A percentile compares a stretch with the other conserved stretches of the same genome.
Evolutionary conservation across 1,140 invertebrate genomes (phyloP).

Genomic region (Camponotus floridanus): DNA sequence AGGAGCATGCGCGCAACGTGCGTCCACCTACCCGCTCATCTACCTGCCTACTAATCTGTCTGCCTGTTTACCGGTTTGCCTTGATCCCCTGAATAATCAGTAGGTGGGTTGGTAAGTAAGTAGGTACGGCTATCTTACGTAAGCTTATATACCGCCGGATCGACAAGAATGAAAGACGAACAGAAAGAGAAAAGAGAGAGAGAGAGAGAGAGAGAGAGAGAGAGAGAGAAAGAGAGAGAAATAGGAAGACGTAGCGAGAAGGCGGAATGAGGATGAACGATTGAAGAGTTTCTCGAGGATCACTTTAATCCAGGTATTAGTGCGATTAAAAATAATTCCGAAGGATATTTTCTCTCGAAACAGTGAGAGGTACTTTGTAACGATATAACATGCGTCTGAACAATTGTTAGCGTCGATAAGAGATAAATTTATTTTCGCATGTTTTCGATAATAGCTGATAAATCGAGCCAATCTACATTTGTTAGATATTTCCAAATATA

Average conservation of each 20-base stretch:
- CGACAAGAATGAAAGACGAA: slow-evolving; percentile 4
- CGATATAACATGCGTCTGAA: not conserved
- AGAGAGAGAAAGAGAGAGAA: not conserved
- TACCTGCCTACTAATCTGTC: slow-evolving; percentile 63
- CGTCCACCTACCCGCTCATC: slow-evolving; percentile 60
- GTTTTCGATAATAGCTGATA: no score
- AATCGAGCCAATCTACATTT: no score
- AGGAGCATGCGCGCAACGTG: slow-evolving; percentile 59
- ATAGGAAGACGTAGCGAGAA: not conserved
- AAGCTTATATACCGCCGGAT: slow-evolving; percentile 35
- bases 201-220: not conserved
- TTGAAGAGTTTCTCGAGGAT: not conserved
- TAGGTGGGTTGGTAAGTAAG: slow-evolving; percentile 68
- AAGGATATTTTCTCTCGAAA: not conserved
- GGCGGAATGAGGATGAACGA: not conserved
- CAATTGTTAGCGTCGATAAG: slow-evolving; percentile 5
- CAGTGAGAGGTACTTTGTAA: not conserved
- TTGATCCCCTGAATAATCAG: slow-evolving; percentile 75
- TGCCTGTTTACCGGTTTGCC: slow-evolving; percentile 64
- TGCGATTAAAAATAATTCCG: slow-evolving; percentile 8
- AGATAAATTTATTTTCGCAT: not conserved
- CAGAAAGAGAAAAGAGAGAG: not conserved
- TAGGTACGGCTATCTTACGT: slow-evolving; percentile 64
- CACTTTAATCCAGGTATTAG: not conserved
- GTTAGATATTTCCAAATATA: slow-evolving; percentile 7